phyloP scores from a whole-genome alignment of 2,797 vertebrate genomes.

The Myiotriccus ornatus region DNA sequence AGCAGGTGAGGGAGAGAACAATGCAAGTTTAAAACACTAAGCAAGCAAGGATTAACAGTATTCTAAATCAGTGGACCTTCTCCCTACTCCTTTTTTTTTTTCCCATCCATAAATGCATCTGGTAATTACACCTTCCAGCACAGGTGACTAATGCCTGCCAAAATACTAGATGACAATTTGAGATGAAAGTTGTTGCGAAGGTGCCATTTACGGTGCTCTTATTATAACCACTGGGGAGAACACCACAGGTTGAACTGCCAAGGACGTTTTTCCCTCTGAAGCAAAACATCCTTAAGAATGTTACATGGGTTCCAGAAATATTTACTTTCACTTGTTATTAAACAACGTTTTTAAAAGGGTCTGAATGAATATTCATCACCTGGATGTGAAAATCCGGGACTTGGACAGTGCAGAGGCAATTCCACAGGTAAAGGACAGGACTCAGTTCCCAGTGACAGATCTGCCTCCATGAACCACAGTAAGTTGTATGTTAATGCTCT shows the following conservation, averaged over 20 bases:
- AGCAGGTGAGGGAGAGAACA: not conserved
- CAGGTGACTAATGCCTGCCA: slow-evolving; percentile 30
- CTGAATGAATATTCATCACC: not conserved
- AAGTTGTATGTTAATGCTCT: not conserved
- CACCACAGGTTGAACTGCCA: not conserved
- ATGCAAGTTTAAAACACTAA: not conserved
- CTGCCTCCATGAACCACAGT: not conserved
- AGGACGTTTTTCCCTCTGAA: not conserved
- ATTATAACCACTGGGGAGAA: not conserved
- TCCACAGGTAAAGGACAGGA: not conserved
- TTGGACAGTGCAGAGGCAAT: not conserved
- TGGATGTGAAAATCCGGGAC: not conserved
- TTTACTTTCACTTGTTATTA: not conserved
- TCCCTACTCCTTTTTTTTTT: not conserved
- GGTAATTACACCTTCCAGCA: slow-evolving; percentile 3
- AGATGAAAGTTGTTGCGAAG: slow-evolving; percentile 25
- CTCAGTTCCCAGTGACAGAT: not conserved
- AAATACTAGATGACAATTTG: slow-evolving; percentile 1
- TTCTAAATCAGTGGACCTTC: not conserved
- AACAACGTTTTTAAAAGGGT: not conserved
- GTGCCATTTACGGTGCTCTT: not conserved
- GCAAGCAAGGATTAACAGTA: not conserved
- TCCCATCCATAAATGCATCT: not conserved
- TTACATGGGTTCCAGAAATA: not conserved
- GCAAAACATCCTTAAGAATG: not conserved